Percentiles rank a stretch among this genome's conserved stretches.
Conservation (phyloP, 2,888 invertebrate species). For the Luffia ferchaultella region DNA sequence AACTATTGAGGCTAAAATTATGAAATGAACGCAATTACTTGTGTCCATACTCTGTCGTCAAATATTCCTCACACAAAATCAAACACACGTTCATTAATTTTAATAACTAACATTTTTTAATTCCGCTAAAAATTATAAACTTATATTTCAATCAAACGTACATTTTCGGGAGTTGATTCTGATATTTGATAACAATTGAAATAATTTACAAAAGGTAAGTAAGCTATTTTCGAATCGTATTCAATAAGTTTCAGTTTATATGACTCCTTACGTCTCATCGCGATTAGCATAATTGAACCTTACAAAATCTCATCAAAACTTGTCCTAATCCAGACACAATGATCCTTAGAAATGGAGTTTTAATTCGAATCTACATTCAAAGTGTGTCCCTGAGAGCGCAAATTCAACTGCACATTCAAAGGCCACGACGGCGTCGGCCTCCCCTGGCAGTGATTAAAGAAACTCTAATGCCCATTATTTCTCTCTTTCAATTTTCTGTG, state of each 20-base stretch:
- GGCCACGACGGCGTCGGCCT: constrained; percentile 25
- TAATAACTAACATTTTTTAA: neutral
- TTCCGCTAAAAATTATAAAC: neutral
- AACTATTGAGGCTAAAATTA: too few species aligned
- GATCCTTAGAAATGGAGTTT: constrained; percentile 44
- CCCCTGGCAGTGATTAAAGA: constrained; percentile 43
- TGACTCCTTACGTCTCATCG: neutral
- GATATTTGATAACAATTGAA: neutral
- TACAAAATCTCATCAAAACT: constrained; percentile 19
- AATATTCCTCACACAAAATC: neutral
- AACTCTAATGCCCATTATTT: constrained; percentile 36
- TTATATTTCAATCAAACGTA: neutral
- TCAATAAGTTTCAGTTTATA: too few species aligned
- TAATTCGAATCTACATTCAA: constrained; percentile 46
- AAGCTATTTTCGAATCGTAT: too few species aligned
- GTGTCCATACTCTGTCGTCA: too few species aligned
- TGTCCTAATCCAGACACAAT: constrained; percentile 30
- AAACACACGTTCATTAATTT: neutral
- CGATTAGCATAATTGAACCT: neutral
- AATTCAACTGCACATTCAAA: constrained; percentile 38
- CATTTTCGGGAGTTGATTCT: neutral
- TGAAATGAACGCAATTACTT: too few species aligned
- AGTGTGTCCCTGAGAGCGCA: constrained; percentile 22
- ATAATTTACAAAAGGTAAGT: neutral
- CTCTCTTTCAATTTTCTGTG: constrained; percentile 29